phyloP scores from a whole-genome alignment of 2,113 vertebrate species.

The Gymnocephalus cernua region DNA sequence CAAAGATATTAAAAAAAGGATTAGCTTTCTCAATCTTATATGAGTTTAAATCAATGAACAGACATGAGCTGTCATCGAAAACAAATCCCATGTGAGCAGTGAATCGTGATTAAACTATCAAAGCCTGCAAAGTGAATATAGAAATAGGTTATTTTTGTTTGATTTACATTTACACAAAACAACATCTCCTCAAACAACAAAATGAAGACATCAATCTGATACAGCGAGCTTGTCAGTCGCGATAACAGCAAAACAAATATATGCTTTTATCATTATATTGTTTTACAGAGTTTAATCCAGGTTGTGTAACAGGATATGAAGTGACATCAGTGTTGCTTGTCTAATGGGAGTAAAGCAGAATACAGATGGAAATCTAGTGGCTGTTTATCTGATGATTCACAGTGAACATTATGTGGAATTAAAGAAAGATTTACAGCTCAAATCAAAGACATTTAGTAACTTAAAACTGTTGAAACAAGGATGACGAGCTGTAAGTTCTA shows the following conservation, averaged over 20 bases:
- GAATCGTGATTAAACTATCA: not conserved
- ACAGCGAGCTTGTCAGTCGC: not conserved
- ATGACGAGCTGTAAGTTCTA: not conserved
- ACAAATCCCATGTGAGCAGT: not conserved
- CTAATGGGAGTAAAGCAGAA: not conserved
- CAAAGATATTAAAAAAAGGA: not conserved
- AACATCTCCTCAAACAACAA: not conserved
- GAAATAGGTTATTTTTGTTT: not conserved
- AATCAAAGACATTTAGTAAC: not conserved
- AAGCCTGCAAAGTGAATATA: not conserved
- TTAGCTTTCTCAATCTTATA: not conserved
- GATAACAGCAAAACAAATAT: conserved; percentile 8
- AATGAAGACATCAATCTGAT: not conserved
- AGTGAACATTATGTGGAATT: not conserved
- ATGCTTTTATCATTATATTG: not conserved
- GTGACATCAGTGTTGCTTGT: not conserved
- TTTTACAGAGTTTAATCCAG: not conserved
- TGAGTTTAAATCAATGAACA: not conserved
- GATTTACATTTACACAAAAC: not conserved
- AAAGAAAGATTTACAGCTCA: conserved; percentile 18
- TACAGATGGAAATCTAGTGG: conserved; percentile 20
- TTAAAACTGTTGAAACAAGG: not conserved
- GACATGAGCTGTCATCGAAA: not conserved
- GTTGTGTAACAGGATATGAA: not conserved
- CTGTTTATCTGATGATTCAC: conserved; percentile 16